These are phyloP conservation scores for Leistus spinibarbis DNA, from an alignment of 2,888 invertebrate genomes.

Conservation along the genomic window DNA sequence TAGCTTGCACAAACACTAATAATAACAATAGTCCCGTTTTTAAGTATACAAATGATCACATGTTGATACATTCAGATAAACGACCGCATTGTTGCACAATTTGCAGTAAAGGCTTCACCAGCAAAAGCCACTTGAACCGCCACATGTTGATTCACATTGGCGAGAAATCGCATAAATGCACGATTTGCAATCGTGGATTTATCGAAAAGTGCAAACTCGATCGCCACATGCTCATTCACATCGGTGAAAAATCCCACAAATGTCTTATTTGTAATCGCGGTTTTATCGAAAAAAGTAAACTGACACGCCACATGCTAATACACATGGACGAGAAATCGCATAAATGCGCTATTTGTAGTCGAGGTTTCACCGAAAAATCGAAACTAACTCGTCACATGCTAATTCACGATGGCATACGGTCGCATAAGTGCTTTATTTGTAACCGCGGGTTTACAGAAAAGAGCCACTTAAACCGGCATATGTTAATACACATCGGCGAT, in stretches of 20 bases:
- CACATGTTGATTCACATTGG: constrained; percentile 32
- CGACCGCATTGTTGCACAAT: constrained; percentile 21
- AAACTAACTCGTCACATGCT: constrained; percentile 32
- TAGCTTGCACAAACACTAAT: constrained; percentile 23
- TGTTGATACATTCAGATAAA: constrained; percentile 36
- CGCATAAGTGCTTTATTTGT: constrained; percentile 31
- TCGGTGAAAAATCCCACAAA: constrained; percentile 30
- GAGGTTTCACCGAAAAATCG: constrained; percentile 30
- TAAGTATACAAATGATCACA: constrained; percentile 35
- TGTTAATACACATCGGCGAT: constrained; percentile 31
- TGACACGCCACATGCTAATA: constrained; percentile 29
- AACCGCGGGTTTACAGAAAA: constrained; percentile 29
- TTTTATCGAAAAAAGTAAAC: constrained; percentile 31
- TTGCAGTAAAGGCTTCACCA: constrained; percentile 31
- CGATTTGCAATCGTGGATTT: constrained; percentile 29
- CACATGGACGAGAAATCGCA: constrained; percentile 32
- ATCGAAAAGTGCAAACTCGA: constrained; percentile 31
- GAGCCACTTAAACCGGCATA: constrained; percentile 28
- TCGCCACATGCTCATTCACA: constrained; percentile 30
- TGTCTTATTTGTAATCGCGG: constrained; percentile 31
- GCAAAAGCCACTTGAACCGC: constrained; percentile 31
- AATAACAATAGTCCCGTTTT: constrained; percentile 9
- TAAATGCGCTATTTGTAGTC: constrained; percentile 23
- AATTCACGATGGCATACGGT: constrained; percentile 29
- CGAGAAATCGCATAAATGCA: constrained; percentile 28